Evolutionary conservation across 2,797 vertebrate species (phyloP).

Genomic region (Scolopax rusticola): DNA sequence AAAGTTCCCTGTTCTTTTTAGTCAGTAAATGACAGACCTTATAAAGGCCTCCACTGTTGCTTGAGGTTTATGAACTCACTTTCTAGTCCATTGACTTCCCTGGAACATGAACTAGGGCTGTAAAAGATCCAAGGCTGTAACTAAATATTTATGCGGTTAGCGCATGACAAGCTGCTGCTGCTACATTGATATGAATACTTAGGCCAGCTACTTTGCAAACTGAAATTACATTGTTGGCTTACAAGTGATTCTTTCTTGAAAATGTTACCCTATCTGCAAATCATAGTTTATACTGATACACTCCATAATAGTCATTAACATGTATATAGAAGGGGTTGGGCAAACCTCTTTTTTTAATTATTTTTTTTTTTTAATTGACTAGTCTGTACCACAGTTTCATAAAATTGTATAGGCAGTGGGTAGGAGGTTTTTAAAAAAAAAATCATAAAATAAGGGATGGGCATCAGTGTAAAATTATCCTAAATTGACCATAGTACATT

Average conservation of each 20-base stretch:
- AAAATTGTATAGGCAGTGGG: neutral
- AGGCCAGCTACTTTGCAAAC: neutral
- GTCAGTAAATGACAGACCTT: neutral
- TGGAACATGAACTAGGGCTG: neutral
- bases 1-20: neutral
- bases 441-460: neutral
- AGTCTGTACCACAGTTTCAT: neutral
- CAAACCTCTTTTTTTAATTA: neutral
- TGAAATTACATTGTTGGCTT: neutral
- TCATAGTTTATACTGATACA: neutral
- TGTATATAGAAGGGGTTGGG: neutral
- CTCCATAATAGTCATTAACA: neutral
- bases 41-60: neutral
- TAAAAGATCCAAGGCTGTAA: neutral
- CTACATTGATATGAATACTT: neutral
- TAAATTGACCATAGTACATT: neutral
- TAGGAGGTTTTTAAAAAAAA: neutral
- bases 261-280: neutral
- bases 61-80: neutral
- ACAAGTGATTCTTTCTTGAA: neutral
- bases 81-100: neutral
- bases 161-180: neutral
- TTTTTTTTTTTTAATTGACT: neutral
- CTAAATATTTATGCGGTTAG: neutral
- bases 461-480: neutral